These are phyloP conservation scores for Xylocampa areola DNA, from an alignment of 2,888 invertebrate species.

Conservation along the genomic window DNA sequence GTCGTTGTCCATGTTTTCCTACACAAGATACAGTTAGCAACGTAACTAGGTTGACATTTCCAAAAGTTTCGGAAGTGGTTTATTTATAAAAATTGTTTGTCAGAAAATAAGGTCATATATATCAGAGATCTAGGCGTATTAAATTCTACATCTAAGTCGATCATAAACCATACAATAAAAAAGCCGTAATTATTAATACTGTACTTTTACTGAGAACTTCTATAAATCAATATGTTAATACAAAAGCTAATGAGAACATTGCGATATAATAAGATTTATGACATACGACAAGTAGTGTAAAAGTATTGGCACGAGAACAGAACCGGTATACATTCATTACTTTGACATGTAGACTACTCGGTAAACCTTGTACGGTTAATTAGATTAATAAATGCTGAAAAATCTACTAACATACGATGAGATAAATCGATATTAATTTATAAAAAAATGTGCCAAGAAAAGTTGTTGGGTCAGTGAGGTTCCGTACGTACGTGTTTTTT, in stretches of 20 bases:
- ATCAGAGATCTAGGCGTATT: too few relatives aligned
- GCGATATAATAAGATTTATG: constrained; percentile 15
- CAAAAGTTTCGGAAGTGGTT: too few relatives aligned
- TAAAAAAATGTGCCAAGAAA: constrained; percentile 14
- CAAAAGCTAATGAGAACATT: constrained; percentile 8
- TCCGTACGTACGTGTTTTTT: constrained; percentile 16
- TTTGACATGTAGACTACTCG: constrained; percentile 6
- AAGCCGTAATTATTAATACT: too few relatives aligned
- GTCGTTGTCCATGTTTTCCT: too few relatives aligned
- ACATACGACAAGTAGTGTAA: constrained; percentile 3
- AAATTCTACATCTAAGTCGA: too few relatives aligned
- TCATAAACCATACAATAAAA: too few relatives aligned
- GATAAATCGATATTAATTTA: constrained; percentile 43
- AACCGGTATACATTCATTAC: constrained; percentile 31
- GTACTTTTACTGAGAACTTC: too few relatives aligned
- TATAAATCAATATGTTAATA: constrained; percentile 19
- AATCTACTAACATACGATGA: constrained; percentile 36
- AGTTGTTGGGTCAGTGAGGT: constrained; percentile 7
- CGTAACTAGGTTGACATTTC: too few relatives aligned
- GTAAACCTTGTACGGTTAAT: constrained; percentile 22
- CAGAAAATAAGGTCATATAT: too few relatives aligned
- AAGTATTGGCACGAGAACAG: constrained; percentile 16
- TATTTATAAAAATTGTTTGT: too few relatives aligned
- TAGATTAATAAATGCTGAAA: constrained; percentile 54
- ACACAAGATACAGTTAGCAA: too few relatives aligned